Base-by-base conservation (phyloP, 2,113 vertebrate genomes). In the Tilapia sparmanii region DNA sequence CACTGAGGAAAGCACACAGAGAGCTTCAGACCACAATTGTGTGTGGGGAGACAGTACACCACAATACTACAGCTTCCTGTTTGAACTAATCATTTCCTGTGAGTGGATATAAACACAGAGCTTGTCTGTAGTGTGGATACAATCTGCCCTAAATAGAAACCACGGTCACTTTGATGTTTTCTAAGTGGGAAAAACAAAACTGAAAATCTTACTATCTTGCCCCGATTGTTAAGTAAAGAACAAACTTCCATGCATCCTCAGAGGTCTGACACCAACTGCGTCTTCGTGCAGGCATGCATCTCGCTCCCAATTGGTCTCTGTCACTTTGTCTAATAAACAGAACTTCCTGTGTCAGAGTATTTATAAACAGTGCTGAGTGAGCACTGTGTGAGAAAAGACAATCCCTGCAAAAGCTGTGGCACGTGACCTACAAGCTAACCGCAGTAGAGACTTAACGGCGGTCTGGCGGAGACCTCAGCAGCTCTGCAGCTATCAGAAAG, bases 261-360 rank as follows among this genome's bases (percentile, higher is more conserved):
- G 45, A 81, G 79, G 87, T 87, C 82, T 83, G 83, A 89, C 88
- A 93, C 87, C 86, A 86, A 86, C 84, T 73, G 7, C 16, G 42
- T 88, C 90, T 92, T 88, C 88, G 76, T 86, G 82, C 53, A 57
- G 71, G 79, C 86, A 53, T 24, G 82, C 26, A 61, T 87, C 91
- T 91, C 85, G n/a, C 84, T 93, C 86, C 90, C 91, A 82, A 91
- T 92, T 83, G 86, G 81, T 94, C 93, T 92, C 87, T 93, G 90
- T 95, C 92, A 59, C 92, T 92, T 91, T 91, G 92, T 93, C 94
- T 93, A 91, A 95, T 93, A 94, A 95, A 95, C 94, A 95, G 83
- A 91, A 94, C 94, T 94, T 95, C 93, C 95, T 93, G 94, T 94
- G 94, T 95, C 93, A 55, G 87, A 92, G 93, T 93, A 93, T 93